Evolutionary conservation across 2,797 vertebrate species (phyloP).

Genomic region (Eulemur albifrons): DNA sequence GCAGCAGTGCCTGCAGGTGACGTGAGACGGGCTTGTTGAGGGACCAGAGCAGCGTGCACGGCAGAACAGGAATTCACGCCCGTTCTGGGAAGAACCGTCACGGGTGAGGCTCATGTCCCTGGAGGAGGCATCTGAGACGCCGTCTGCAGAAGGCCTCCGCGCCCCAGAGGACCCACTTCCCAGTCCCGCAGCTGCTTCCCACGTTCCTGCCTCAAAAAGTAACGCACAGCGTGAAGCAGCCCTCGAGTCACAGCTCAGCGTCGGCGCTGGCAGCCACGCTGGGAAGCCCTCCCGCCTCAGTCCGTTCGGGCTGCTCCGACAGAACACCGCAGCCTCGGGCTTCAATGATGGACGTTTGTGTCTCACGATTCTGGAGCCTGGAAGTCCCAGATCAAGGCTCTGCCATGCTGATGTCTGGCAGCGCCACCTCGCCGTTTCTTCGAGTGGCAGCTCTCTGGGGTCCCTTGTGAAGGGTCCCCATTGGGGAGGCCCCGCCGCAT

Average conservation of each 20-base stretch:
- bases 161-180: too few species aligned
- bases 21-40: neutral
- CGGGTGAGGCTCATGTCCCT: neutral
- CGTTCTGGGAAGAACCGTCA: too few species aligned
- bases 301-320: too few species aligned
- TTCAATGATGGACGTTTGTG: neutral
- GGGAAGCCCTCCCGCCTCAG: neutral
- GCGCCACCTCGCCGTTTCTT: too few species aligned
- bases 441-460: neutral
- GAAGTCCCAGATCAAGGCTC: neutral
- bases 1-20: neutral
- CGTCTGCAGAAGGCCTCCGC: neutral
- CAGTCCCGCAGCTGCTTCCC: too few species aligned
- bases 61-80: too few species aligned
- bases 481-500: too few species aligned
- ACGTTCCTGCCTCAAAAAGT: too few species aligned
- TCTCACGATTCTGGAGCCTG: neutral
- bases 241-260: too few species aligned
- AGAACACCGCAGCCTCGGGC: neutral
- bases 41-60: neutral
- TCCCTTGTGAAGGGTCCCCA: neutral
- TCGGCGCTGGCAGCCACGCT: too few species aligned
- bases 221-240: too few species aligned
- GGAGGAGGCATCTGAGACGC: neutral
- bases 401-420: neutral